Evolutionary conservation across 23 tunicate genomes (phyloP).

Genomic region (Oikopleura dioica): DNA sequence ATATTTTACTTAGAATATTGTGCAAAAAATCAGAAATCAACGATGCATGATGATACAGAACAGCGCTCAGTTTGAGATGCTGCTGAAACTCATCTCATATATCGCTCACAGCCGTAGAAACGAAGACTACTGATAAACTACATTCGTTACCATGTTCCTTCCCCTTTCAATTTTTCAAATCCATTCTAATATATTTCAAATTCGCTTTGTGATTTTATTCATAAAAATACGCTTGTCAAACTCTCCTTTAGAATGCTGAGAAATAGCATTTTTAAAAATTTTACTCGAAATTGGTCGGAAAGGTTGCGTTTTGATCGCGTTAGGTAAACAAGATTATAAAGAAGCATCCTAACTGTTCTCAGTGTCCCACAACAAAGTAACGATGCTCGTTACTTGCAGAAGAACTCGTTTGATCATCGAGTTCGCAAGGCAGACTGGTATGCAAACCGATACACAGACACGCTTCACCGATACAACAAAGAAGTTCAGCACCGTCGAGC

Average conservation of each 20-base stretch:
- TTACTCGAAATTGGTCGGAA: neutral
- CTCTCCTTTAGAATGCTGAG: no score
- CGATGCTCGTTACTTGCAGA: neutral
- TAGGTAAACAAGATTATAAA: no score
- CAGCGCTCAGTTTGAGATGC: neutral
- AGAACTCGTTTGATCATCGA: neutral
- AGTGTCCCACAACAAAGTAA: neutral
- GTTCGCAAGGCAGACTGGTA: neutral
- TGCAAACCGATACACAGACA: neutral
- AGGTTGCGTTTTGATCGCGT: neutral
- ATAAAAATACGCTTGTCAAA: no score
- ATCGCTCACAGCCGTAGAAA: no score
- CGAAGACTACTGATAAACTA: no score
- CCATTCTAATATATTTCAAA: no score
- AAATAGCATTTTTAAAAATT: no score
- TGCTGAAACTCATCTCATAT: neutral
- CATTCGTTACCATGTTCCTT: no score
- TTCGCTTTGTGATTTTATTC: no score
- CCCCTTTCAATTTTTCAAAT: no score
- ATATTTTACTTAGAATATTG: neutral
- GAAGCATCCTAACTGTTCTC: no score
- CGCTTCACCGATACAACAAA: neutral
- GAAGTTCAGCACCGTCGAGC: neutral
- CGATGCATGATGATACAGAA: slow-evolving; percentile 10
- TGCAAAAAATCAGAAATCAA: neutral